Evolutionary conservation across 2,113 vertebrate species (phyloP), one percentile per base, ranked within the genome.

Genomic region (Vicugna pacos): DNA sequence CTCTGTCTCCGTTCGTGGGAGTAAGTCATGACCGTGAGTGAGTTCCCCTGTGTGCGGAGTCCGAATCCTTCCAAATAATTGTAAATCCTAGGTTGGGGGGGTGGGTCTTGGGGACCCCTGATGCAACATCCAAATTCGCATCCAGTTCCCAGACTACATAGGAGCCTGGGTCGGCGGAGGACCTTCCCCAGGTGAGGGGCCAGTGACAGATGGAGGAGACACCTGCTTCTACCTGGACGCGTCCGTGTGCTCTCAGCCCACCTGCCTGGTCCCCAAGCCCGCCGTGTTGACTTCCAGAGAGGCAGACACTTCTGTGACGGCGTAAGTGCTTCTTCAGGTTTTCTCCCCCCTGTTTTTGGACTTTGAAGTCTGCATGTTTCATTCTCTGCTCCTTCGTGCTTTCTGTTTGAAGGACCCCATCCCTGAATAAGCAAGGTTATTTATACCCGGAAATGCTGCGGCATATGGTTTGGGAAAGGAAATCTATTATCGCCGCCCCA

Each of bases 281-380:
- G 38, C 38, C 14, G 5, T 16, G 62, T 28, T 32, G 6, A 15
- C 15, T 64, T 64, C 62, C 13, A n/a, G 32, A n/a, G 65, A 30
- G 24, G 6, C 26, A 9, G 30, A n/a, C 30, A 32, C 30, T 16
- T 15, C 4, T 22, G 32, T 6, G 19, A 22, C 3, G 6, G 50
- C 10, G 12, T 2, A 2, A 0, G 8, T 0, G 50, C 32, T 20
- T 1, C 22, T 20, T 20, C 75, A 1, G 10, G 14, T 9, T 48
- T 32, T 26, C 0, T 0, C 11, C 10, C 73, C 20, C 8, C 12
- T 0, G 1, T 50, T 3, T n/a, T 15, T 10, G 4, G 4, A 48
- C 62, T 35, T 50, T 0, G 4, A 11, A 2, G 5, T 20, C 62
- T 0, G 4, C 5, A 0, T 0, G 0, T 24, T 26, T 1, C 15